A percentile compares a stretch with the other conserved stretches of the same genome.
Evolutionary conservation across 2,888 invertebrate species (phyloP).

Genomic region (Vanessa cardui): DNA sequence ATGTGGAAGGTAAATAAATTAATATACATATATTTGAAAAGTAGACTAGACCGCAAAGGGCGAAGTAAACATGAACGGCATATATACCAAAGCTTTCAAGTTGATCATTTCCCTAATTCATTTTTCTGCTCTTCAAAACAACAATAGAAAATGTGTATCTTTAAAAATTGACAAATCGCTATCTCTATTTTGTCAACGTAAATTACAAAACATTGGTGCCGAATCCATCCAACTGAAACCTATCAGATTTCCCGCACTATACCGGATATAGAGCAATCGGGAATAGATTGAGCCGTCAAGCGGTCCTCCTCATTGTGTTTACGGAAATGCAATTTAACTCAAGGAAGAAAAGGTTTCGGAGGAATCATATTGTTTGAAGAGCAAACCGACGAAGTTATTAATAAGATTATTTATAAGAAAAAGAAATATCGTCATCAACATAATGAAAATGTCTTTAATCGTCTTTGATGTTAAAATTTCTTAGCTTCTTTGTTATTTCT

Average conservation of each 20-base stretch:
- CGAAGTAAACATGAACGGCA: no score
- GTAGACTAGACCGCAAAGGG: no score
- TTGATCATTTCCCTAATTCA: no score
- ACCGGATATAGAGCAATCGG: constrained; percentile 14
- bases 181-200: constrained; percentile 1
- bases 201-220: constrained; percentile 7
- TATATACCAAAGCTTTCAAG: no score
- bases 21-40: no score
- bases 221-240: not conserved
- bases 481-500: no score
- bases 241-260: constrained; percentile 17
- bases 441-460: no score
- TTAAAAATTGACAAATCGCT: not conserved
- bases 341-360: not conserved
- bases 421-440: no score
- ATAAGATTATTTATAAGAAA: not conserved
- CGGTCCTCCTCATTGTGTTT: constrained; percentile 17
- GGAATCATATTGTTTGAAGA: not conserved
- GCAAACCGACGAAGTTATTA: not conserved
- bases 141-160: not conserved
- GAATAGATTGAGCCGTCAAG: constrained; percentile 13
- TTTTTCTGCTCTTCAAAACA: not conserved
- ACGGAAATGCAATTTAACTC: constrained; percentile 14
- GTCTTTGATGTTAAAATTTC: no score
- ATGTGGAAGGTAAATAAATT: no score